phyloP scores from a whole-genome alignment of 64 coral and sea anemone genomes.

The Trachythela sp. region DNA sequence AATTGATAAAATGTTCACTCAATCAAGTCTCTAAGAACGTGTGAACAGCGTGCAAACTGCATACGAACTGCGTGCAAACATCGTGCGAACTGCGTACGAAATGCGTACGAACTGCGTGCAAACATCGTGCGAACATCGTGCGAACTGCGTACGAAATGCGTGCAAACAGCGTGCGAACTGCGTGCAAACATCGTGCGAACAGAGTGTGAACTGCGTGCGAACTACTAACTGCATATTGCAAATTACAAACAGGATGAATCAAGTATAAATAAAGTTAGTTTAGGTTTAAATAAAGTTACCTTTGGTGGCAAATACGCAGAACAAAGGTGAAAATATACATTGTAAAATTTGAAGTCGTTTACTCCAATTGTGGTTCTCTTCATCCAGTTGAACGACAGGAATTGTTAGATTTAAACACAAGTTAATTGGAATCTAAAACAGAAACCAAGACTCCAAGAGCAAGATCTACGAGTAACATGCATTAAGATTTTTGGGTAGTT shows the following conservation, averaged over 20 bases:
- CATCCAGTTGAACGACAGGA: slow-evolving; percentile 59
- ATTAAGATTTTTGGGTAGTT: too few relatives aligned
- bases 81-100: too few relatives aligned
- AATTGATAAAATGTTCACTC: background rate
- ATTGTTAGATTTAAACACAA: slow-evolving; percentile 75
- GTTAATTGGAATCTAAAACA: slow-evolving; percentile 58
- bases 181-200: too few relatives aligned
- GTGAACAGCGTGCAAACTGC: too few relatives aligned
- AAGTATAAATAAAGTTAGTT: background rate
- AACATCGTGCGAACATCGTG: too few relatives aligned
- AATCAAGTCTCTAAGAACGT: too few relatives aligned
- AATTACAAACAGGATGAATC: background rate
- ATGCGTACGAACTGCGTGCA: too few relatives aligned
- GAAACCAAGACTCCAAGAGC: background rate
- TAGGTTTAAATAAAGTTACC: slow-evolving; percentile 23
- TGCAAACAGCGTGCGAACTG: too few relatives aligned
- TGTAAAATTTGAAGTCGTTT: slow-evolving; percentile 81
- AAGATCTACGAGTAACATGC: background rate
- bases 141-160: too few relatives aligned
- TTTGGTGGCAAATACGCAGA: slow-evolving; percentile 66
- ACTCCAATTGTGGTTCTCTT: slow-evolving; percentile 79
- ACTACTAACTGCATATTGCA: too few relatives aligned
- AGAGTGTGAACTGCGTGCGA: too few relatives aligned
- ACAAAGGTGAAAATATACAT: slow-evolving; percentile 67
- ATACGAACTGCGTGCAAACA: too few relatives aligned